Evolutionary conservation across 2,888 invertebrate species (phyloP).

Genomic region (Cheiracanthium punctorium): DNA sequence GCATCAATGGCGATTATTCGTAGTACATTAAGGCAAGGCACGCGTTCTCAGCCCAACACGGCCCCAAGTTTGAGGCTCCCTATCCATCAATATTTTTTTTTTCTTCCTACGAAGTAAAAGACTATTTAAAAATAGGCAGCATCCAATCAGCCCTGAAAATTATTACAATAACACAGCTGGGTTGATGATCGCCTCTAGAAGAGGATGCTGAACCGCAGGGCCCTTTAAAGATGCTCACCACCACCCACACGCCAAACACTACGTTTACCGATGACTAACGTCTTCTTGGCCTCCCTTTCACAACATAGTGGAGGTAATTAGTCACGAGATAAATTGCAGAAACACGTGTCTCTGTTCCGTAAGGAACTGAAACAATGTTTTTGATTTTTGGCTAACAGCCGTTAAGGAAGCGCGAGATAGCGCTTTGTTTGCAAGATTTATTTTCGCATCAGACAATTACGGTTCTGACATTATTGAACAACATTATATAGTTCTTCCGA

Average conservation of each 20-base stretch:
- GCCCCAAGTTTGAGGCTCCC: neutral
- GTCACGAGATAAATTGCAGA: neutral
- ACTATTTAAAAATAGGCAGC: conserved; percentile 25
- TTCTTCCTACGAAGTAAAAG: neutral
- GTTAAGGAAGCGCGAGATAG: no score
- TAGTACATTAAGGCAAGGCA: no score
- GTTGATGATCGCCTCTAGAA: neutral
- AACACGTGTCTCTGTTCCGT: neutral
- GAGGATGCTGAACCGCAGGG: conserved; percentile 35
- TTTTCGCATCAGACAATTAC: no score
- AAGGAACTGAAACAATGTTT: no score
- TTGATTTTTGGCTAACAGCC: no score
- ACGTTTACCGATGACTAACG: neutral
- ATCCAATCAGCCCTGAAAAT: conserved; percentile 37
- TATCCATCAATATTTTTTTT: neutral
- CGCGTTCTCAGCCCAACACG: neutral
- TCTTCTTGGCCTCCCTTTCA: neutral
- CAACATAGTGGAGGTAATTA: neutral
- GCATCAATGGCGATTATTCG: no score
- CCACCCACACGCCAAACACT: neutral
- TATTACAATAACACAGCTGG: conserved; percentile 56
- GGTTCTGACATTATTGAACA: no score
- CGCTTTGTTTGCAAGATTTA: no score
- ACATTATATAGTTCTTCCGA: no score
- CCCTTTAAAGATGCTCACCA: neutral